Percentiles rank a stretch among this genome's conserved stretches.
Evolutionary conservation across 1,140 invertebrate species (phyloP).

Genomic region (Drosophila paulistorum): DNA sequence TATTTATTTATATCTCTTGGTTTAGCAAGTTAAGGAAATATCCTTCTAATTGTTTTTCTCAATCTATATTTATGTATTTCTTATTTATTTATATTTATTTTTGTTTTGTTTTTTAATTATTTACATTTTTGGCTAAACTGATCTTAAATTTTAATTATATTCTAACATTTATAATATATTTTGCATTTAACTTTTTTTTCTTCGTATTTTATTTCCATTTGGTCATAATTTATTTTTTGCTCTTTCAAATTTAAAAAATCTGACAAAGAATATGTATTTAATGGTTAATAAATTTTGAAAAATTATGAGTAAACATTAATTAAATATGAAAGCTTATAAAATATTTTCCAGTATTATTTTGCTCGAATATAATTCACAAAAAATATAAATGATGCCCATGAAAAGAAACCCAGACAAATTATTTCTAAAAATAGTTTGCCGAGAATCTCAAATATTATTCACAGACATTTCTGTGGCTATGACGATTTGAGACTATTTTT

Average conservation of each 20-base stretch:
- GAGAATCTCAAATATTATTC: background rate
- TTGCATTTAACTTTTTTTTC: no score
- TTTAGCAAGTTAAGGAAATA: no score
- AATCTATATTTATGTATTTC: no score
- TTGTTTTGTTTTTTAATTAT: no score
- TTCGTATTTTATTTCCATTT: background rate
- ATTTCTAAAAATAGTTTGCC: background rate
- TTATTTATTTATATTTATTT: no score
- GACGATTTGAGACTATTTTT: background rate
- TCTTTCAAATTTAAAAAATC: background rate
- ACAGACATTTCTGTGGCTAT: background rate
- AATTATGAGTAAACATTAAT: background rate
- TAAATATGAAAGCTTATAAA: background rate
- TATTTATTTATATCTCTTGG: no score
- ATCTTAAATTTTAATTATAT: no score
- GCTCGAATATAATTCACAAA: background rate
- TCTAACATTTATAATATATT: no score
- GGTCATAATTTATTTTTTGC: background rate
- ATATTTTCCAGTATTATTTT: background rate
- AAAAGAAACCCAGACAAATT: background rate
- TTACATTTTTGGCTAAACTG: no score
- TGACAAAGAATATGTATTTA: no score
- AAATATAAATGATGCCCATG: background rate
- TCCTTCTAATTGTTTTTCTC: no score
- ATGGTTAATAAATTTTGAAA: no score